A percentile compares a stretch with the other conserved stretches of the same genome.
Conservation (phyloP, 2,888 invertebrate genomes). For the Gandaritis pyraliata region DNA sequence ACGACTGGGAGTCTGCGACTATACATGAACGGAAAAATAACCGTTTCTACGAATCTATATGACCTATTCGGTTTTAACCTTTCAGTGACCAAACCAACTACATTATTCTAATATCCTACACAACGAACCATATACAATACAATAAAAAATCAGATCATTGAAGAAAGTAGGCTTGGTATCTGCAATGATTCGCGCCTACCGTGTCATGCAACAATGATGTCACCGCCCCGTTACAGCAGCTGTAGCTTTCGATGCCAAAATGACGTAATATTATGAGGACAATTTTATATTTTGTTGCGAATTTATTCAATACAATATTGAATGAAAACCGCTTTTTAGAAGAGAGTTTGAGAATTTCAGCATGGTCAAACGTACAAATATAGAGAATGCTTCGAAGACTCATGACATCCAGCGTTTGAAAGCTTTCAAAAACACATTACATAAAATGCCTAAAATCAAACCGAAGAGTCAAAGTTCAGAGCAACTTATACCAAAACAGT, state of each 20-base stretch:
- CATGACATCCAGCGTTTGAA: too few relatives aligned
- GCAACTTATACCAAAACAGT: constrained; percentile 14
- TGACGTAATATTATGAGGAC: constrained; percentile 66
- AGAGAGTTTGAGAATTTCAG: neutral
- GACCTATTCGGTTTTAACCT: too few relatives aligned
- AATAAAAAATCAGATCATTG: neutral
- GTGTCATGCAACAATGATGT: constrained; percentile 51
- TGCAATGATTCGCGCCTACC: constrained; percentile 36
- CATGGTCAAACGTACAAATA: too few relatives aligned
- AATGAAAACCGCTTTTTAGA: neutral
- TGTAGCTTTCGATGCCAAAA: constrained; percentile 62
- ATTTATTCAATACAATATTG: neutral
- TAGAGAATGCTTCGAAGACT: too few relatives aligned
- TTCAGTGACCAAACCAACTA: too few relatives aligned
- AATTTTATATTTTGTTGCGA: constrained; percentile 23
- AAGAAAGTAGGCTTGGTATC: constrained; percentile 18
- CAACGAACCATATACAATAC: too few relatives aligned
- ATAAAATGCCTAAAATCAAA: neutral
- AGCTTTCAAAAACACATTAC: too few relatives aligned
- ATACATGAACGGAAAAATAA: too few relatives aligned
- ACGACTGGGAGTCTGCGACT: too few relatives aligned
- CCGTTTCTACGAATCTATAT: too few relatives aligned
- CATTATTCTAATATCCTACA: too few relatives aligned
- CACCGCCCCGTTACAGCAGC: constrained; percentile 50
- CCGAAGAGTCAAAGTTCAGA: constrained; percentile 9